Base-by-base conservation (phyloP, 2,797 vertebrate genomes). In the Pantherophis vulpinus region DNA sequence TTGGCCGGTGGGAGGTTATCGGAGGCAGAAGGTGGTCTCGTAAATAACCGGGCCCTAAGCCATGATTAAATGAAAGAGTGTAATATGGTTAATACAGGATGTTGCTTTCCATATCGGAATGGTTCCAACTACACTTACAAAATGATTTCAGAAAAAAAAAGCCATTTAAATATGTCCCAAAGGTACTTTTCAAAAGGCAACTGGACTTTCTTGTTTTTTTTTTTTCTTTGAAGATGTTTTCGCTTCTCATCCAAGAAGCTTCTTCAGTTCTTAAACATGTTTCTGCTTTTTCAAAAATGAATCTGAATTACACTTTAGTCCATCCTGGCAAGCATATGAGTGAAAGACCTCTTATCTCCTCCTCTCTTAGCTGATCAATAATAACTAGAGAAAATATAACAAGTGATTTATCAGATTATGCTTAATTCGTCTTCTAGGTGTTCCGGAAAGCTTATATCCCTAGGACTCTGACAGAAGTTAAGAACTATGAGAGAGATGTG, bases 361-460 rank as follows among this genome's bases (percentile, higher is more conserved):
- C 10, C 20, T 91, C 59, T 20, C 59, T 83, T 79, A 32, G 66
- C 63, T 88, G 8, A 42, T 83, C 9, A 42, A 27, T 29, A 83
- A 87, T 66, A 25, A 27, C 55, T 20, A 32, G 61, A n/a, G 32
- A 27, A 23, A 60, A 51, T n/a, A 54, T 14, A 20, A 54, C 20
- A 47, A 83, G 54, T 42, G 13, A 23, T 7, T 89, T 56, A 63
- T n/a, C 13, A 37, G 37, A 87, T 86, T 87, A 27, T 91, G 92
- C 32, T 95, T 59, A 51, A 95, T 93, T 94, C 29, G 1, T 16
- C 93, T 66, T 92, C 11, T 94, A 99, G 99, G 99, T 99, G 47
- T 99, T 99, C 93, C 99, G 98, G 96, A 98, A 97, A 93, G 98
- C 98, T 51, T 99, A 98, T 92, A 99, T 99, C 95, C 99, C 99